Evolutionary conservation across 2,797 vertebrate species (phyloP).

Genomic region (Clarias fuscus): DNA sequence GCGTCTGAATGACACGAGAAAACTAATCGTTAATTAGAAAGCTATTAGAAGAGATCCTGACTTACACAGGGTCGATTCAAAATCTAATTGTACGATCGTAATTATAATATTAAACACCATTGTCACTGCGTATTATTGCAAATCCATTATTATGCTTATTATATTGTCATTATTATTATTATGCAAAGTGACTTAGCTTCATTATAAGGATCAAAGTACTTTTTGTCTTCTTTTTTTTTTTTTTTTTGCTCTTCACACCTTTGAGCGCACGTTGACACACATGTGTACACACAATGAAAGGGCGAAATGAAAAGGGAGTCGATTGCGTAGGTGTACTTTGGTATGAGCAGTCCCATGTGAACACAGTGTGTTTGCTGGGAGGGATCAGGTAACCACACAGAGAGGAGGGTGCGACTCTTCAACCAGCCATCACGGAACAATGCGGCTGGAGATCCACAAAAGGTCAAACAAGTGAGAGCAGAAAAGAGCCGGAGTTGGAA

Average conservation of each 20-base stretch:
- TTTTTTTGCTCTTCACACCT: conserved; percentile 27
- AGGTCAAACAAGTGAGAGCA: conserved; percentile 55
- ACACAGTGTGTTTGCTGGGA: conserved; percentile 61
- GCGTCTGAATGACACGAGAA: neutral
- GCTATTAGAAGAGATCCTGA: neutral
- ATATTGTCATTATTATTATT: neutral
- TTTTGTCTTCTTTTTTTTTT: conserved; percentile 17
- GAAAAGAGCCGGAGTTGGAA: conserved; percentile 32
- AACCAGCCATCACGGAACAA: conserved; percentile 52
- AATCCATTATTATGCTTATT: neutral
- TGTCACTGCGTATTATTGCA: neutral
- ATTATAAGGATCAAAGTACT: conserved; percentile 29
- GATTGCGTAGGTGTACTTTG: conserved; percentile 79
- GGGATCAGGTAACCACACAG: conserved; percentile 58
- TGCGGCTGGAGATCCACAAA: conserved; percentile 48
- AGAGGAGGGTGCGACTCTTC: conserved; percentile 59
- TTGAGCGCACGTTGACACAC: conserved; percentile 24
- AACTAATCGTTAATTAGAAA: neutral
- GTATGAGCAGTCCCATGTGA: conserved; percentile 77
- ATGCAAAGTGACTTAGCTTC: conserved; percentile 2
- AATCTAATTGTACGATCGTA: neutral
- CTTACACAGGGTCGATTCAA: neutral
- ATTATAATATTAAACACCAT: neutral
- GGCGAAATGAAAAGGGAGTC: conserved; percentile 62
- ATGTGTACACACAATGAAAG: conserved; percentile 41